These are phyloP conservation scores for Exocentrus adspersus DNA, from an alignment of 2,888 invertebrate genomes.

Conservation along the genomic window DNA sequence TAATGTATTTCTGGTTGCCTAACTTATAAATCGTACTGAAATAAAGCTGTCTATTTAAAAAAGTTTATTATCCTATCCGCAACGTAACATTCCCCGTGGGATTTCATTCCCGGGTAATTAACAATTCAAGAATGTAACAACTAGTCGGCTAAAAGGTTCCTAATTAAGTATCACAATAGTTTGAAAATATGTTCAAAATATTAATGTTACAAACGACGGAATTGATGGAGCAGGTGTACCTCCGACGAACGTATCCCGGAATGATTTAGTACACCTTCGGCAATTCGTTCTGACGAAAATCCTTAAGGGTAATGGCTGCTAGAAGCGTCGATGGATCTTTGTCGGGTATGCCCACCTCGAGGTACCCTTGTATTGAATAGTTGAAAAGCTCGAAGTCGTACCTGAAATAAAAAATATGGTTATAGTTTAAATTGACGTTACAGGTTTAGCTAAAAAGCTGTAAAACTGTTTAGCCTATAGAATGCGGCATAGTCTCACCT, in stretches of 20 bases:
- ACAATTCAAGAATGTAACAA: slow-evolving; percentile 15
- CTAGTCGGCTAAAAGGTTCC: slow-evolving; percentile 6
- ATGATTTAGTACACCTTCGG: slow-evolving; percentile 38
- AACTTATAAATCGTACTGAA: too few species aligned
- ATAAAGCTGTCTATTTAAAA: not conserved
- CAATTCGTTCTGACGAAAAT: slow-evolving; percentile 40
- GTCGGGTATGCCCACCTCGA: slow-evolving; percentile 68
- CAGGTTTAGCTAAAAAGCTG: too few species aligned
- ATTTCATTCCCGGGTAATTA: slow-evolving; percentile 4
- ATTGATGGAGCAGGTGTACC: slow-evolving; percentile 13
- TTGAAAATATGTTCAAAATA: slow-evolving; percentile 28
- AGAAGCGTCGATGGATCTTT: slow-evolving; percentile 58
- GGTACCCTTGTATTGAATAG: slow-evolving; percentile 79
- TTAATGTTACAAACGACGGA: slow-evolving; percentile 28
- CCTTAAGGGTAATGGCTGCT: slow-evolving; percentile 58
- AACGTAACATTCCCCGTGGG: not conserved
- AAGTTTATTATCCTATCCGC: slow-evolving; percentile 1
- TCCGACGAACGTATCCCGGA: too few species aligned
- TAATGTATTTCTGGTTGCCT: too few species aligned
- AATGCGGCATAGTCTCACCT: slow-evolving; percentile 68
- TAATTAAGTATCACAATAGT: slow-evolving; percentile 25
- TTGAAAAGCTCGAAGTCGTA: slow-evolving; percentile 90
- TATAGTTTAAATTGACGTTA: too few species aligned
- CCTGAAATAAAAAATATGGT: slow-evolving; percentile 66
- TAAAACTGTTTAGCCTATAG: too few species aligned